phyloP scores from a whole-genome alignment of 1,140 invertebrate species.

The Panulirus ornatus region DNA sequence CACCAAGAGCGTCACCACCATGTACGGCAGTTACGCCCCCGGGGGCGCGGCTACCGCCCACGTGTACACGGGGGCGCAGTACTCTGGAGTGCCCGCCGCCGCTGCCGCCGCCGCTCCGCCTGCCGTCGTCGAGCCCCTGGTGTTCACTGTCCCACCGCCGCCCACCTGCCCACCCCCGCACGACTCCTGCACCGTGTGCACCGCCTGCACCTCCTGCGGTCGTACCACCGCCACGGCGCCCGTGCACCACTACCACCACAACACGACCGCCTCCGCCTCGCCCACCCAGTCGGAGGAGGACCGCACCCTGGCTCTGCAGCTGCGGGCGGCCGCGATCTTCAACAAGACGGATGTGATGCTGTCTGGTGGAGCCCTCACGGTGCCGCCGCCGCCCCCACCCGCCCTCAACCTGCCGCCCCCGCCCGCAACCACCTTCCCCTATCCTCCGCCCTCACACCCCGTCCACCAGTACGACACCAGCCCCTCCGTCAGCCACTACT shows the following conservation, averaged over 20 bases:
- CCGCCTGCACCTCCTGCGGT: constrained; percentile 26
- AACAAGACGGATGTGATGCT: constrained; percentile 55
- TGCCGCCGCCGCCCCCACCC: background rate
- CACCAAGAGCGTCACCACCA: constrained; percentile 53
- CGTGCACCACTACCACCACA: background rate
- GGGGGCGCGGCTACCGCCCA: constrained; percentile 20
- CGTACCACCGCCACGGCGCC: background rate
- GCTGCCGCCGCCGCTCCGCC: background rate
- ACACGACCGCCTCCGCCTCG: constrained; percentile 1
- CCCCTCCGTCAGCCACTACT: background rate
- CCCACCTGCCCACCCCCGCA: background rate
- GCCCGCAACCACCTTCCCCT: constrained; percentile 18
- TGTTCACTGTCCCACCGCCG: constrained; percentile 48
- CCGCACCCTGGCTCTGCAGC: constrained; percentile 56
- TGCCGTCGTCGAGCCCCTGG: constrained; percentile 15
- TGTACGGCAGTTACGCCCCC: constrained; percentile 38
- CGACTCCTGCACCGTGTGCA: constrained; percentile 33
- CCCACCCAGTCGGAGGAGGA: constrained; percentile 56
- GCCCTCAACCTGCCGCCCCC: background rate
- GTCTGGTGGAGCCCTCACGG: background rate
- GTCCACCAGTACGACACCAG: constrained; percentile 3
- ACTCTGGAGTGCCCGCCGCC: background rate
- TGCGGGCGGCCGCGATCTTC: constrained; percentile 58
- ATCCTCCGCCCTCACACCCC: constrained; percentile 34
- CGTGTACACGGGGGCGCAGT: constrained; percentile 29